Conservation (phyloP, 1,140 invertebrate species). For the Calosoma granatense region DNA sequence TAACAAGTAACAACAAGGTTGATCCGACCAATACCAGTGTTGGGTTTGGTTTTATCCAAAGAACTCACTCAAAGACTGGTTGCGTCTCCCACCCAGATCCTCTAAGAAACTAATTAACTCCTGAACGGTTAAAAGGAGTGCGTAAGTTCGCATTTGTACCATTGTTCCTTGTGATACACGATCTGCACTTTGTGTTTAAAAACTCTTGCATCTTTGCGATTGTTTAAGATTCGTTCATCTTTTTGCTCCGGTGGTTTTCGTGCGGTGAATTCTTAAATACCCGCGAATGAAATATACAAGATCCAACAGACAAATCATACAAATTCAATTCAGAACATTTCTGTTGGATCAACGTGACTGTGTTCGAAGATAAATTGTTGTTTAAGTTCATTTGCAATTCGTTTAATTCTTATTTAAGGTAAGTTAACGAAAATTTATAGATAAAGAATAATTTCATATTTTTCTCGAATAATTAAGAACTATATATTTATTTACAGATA, state of each 20-base stretch:
- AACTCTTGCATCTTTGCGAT: not conserved
- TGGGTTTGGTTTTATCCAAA: not conserved
- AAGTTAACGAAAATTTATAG: not conserved
- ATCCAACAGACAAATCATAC: slow-evolving; percentile 38
- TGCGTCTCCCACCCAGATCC: not conserved
- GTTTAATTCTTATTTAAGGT: not conserved
- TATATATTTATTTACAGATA: not conserved
- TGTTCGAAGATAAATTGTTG: not conserved
- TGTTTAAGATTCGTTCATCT: not conserved
- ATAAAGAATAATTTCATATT: not conserved
- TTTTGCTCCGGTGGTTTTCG: not conserved
- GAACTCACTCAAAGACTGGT: not conserved
- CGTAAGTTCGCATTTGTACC: not conserved
- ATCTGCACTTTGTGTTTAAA: not conserved
- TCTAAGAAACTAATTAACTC: not conserved
- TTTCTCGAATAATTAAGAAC: not conserved
- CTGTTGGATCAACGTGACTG: not conserved
- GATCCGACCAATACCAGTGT: too few species aligned
- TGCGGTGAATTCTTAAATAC: not conserved
- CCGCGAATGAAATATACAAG: slow-evolving; percentile 32
- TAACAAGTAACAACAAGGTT: too few species aligned
- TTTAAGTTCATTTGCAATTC: not conserved
- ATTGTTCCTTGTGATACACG: not conserved
- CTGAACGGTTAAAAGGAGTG: not conserved
- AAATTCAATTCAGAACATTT: slow-evolving; percentile 43